phyloP scores from a whole-genome alignment of 2,888 invertebrate genomes.

The Antitype chi region DNA sequence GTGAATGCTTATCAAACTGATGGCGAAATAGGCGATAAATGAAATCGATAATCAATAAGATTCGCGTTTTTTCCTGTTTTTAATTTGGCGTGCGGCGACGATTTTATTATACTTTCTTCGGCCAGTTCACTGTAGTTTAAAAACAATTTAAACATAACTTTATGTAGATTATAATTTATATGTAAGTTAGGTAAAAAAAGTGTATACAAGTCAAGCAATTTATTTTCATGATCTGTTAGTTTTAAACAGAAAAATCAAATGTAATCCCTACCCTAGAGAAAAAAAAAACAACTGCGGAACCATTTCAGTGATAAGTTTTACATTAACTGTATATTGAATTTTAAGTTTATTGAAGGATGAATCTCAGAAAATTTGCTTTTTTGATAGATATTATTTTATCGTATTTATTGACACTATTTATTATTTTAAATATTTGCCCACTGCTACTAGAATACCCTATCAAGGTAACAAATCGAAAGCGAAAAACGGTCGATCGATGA shows the following conservation, averaged over 20 bases:
- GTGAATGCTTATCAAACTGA: conserved; percentile 14
- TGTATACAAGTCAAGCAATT: conserved; percentile 31
- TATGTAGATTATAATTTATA: not conserved
- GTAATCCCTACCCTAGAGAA: not conserved
- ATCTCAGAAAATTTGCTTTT: not conserved
- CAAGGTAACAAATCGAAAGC: no score
- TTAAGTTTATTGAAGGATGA: conserved; percentile 8
- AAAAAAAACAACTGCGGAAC: not conserved
- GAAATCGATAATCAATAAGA: conserved; percentile 11
- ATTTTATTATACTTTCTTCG: conserved; percentile 22
- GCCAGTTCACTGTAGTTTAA: conserved; percentile 16
- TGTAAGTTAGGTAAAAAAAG: conserved; percentile 6
- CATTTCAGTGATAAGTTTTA: conserved; percentile 24
- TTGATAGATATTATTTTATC: not conserved
- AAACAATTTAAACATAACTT: not conserved
- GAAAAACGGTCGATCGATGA: not conserved
- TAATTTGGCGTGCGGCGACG: not conserved
- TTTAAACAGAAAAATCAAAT: conserved; percentile 2
- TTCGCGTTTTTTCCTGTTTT: conserved; percentile 21
- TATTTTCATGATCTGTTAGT: conserved; percentile 2
- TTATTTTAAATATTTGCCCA: not conserved
- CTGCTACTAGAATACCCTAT: not conserved
- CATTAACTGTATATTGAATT: conserved; percentile 14
- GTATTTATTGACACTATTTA: conserved; percentile 5
- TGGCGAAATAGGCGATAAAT: conserved; percentile 2